phyloP scores from a whole-genome alignment of 2,888 invertebrate species.

The Pammene fasciana region DNA sequence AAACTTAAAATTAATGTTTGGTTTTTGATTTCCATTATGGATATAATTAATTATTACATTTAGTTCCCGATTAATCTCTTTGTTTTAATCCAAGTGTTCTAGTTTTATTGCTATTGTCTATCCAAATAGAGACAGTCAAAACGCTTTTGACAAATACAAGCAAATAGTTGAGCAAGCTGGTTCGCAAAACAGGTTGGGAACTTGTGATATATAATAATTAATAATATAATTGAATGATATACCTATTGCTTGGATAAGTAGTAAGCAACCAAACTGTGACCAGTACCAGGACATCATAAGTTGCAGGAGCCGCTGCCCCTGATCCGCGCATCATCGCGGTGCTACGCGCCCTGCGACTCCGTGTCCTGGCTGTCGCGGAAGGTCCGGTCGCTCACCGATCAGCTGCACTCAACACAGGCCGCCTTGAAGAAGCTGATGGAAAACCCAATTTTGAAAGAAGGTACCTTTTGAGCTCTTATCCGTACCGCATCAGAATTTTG shows the following conservation, averaged over 20 bases:
- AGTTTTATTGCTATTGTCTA: no score
- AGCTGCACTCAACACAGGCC: slow-evolving; percentile 77
- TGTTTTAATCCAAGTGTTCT: no score
- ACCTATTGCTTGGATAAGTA: no score
- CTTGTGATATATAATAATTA: no score
- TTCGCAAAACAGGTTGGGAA: no score
- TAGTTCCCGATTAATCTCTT: no score
- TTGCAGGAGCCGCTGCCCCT: slow-evolving; percentile 70
- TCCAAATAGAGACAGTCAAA: no score
- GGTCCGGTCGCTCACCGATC: slow-evolving; percentile 80
- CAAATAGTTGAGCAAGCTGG: no score
- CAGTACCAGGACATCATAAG: slow-evolving; percentile 20
- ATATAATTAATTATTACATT: not conserved
- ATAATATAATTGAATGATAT: no score
- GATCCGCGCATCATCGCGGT: slow-evolving; percentile 78
- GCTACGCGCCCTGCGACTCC: slow-evolving; percentile 85
- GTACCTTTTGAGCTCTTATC: slow-evolving; percentile 34
- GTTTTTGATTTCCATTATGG: not conserved
- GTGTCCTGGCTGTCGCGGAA: slow-evolving; percentile 83
- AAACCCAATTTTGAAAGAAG: slow-evolving; percentile 57
- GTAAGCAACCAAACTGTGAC: not conserved
- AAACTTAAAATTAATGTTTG: not conserved
- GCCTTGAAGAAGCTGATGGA: slow-evolving; percentile 74
- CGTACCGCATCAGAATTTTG: no score
- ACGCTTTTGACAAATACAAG: no score